Percentiles rank a stretch among this genome's conserved stretches.
phyloP scores from a whole-genome alignment of 2,113 vertebrate genomes.

The Ranitomeya imitator region DNA sequence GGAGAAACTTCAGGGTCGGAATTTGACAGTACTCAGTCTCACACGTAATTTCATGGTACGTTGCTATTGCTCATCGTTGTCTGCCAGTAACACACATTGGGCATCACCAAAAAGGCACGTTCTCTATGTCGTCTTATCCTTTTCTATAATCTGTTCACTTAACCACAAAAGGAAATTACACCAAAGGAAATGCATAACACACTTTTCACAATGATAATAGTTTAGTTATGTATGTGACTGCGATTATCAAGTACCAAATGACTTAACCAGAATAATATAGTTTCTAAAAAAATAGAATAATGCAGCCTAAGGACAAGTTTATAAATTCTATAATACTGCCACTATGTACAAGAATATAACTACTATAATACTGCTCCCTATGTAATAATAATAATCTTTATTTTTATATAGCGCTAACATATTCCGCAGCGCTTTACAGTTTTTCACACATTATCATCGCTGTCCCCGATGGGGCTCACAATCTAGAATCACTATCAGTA shows the following conservation, averaged over 20 bases:
- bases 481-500: no score
- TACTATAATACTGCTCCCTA: no score
- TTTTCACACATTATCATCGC: no score
- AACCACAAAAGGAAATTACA: conserved; percentile 16
- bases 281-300: not conserved
- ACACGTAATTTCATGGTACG: not conserved
- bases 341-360: no score
- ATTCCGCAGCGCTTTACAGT: no score
- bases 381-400: no score
- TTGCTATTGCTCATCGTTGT: not conserved
- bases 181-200: not conserved
- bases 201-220: not conserved
- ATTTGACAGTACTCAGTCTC: not conserved
- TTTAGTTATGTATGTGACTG: not conserved
- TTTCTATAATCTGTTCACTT: not conserved
- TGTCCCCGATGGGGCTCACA: no score
- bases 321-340: not conserved
- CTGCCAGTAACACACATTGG: not conserved
- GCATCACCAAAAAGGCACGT: not conserved
- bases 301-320: not conserved
- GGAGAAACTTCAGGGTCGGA: no score
- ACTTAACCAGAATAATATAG: no score
- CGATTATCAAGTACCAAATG: not conserved
- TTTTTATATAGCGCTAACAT: no score
- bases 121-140: not conserved